Conservation (phyloP, 2,113 vertebrate genomes). For the Balaeniceps rex region DNA sequence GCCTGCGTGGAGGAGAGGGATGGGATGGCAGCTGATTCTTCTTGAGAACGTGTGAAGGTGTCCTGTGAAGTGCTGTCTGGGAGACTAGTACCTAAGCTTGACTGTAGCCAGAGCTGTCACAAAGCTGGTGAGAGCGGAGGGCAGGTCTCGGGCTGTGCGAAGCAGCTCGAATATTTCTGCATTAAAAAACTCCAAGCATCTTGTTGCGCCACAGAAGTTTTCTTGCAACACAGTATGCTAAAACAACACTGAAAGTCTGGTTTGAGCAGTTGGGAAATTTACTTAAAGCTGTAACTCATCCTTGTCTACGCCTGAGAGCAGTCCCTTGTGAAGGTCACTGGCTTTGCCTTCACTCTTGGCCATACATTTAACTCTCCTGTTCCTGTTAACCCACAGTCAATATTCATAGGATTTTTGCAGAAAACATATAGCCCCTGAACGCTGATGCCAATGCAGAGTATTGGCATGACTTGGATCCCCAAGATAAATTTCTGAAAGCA, state of each 20-base stretch:
- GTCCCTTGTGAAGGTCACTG: neutral
- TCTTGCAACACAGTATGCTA: neutral
- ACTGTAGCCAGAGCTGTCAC: neutral
- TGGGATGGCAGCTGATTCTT: neutral
- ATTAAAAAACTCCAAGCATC: neutral
- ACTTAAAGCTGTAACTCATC: neutral
- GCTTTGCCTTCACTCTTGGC: neutral
- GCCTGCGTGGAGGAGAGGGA: rapidly evolving
- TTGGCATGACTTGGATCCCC: neutral
- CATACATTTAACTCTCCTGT: rapidly evolving
- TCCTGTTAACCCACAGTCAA: neutral
- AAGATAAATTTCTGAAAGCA: neutral
- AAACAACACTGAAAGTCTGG: neutral
- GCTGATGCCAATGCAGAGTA: neutral
- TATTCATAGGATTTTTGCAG: neutral
- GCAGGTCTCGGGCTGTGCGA: rapidly evolving
- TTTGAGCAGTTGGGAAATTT: neutral
- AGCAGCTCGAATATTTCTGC: neutral
- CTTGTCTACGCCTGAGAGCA: rapidly evolving
- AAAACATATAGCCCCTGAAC: rapidly evolving
- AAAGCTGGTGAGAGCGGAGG: neutral
- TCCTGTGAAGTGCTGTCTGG: neutral
- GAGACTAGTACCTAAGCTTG: neutral
- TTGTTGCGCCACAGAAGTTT: neutral
- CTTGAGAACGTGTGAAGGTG: neutral